Percentiles rank a stretch among this genome's conserved stretches.
Evolutionary conservation across 2,113 vertebrate species (phyloP).

Genomic region (Psilopogon haemacephalus): DNA sequence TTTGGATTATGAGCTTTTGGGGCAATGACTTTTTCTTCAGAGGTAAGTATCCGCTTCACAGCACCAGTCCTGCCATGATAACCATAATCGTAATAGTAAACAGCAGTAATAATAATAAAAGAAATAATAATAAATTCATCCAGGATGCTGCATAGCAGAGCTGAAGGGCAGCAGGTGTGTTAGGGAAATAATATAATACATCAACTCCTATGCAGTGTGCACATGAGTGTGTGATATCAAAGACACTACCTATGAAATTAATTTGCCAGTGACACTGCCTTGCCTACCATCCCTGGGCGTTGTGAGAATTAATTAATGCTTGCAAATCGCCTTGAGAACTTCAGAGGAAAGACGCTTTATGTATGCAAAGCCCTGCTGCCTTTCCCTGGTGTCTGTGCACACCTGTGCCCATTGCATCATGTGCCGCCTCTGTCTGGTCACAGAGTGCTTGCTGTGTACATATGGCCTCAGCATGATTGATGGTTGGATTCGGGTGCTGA

Average conservation of each 20-base stretch:
- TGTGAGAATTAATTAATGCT: slow-evolving; percentile 66
- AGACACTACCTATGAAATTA: slow-evolving; percentile 56
- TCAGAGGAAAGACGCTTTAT: slow-evolving; percentile 39
- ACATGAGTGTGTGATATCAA: slow-evolving; percentile 19
- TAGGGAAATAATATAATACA: slow-evolving; percentile 1
- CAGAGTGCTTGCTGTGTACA: neutral
- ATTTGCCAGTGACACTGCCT: slow-evolving; percentile 52
- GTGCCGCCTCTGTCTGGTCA: slow-evolving; percentile 24
- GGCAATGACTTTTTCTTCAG: slow-evolving; percentile 27
- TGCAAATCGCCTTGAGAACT: slow-evolving; percentile 60
- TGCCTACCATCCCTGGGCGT: slow-evolving; percentile 52
- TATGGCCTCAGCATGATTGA: slow-evolving; percentile 17
- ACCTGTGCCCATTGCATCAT: slow-evolving; percentile 71
- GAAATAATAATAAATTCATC: slow-evolving; percentile 14
- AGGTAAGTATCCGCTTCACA: neutral
- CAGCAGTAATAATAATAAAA: slow-evolving; percentile 14
- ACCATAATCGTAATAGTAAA: neutral
- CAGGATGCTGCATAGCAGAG: neutral
- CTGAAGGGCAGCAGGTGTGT: slow-evolving; percentile 59
- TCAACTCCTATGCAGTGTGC: neutral
- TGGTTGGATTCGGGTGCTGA: neutral
- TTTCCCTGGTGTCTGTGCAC: slow-evolving; percentile 40
- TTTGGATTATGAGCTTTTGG: slow-evolving; percentile 19
- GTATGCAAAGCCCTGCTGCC: slow-evolving; percentile 55
- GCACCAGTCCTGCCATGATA: neutral